phyloP scores from a whole-genome alignment of 92 coral and sea anemone species.

The Epizoanthus rinbou region DNA sequence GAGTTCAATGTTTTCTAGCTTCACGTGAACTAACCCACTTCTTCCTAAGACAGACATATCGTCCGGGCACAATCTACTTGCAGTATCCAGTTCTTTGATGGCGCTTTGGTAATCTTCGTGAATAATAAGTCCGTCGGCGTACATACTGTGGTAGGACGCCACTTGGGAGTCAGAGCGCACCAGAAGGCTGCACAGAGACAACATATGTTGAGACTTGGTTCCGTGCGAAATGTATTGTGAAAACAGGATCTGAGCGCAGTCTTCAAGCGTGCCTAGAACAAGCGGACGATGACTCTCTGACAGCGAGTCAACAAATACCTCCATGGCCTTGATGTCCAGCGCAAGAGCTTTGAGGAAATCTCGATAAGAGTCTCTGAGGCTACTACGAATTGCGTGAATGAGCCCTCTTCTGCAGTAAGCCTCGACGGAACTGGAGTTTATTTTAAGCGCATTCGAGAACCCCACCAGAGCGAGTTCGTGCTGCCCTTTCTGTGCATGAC shows the following conservation, averaged over 20 bases:
- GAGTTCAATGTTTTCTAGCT: slow-evolving; percentile 62
- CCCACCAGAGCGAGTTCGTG: slow-evolving; percentile 62
- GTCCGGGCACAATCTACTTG: slow-evolving; percentile 63
- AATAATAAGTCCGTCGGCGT: slow-evolving; percentile 83
- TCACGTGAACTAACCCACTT: slow-evolving; percentile 80
- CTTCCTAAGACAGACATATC: slow-evolving; percentile 81
- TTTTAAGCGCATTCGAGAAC: slow-evolving; percentile 46
- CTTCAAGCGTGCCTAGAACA: slow-evolving; percentile 66
- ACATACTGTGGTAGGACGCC: slow-evolving; percentile 75
- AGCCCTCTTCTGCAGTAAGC: slow-evolving; percentile 64
- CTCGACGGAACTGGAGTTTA: slow-evolving; percentile 57
- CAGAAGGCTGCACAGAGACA: slow-evolving; percentile 77
- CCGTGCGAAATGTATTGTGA: slow-evolving; percentile 68
- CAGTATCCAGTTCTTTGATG: slow-evolving; percentile 68
- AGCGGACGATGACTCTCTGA: slow-evolving; percentile 58
- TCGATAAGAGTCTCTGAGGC: slow-evolving; percentile 56
- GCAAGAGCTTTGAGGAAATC: slow-evolving; percentile 71
- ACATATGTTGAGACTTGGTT: slow-evolving; percentile 64
- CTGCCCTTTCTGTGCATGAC: slow-evolving; percentile 39
- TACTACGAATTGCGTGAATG: slow-evolving; percentile 37
- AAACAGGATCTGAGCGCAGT: slow-evolving; percentile 80
- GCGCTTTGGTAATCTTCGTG: slow-evolving; percentile 79
- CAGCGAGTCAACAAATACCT: slow-evolving; percentile 61
- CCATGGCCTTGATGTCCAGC: slow-evolving; percentile 60
- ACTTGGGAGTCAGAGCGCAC: slow-evolving; percentile 60